Conservation (phyloP, 1,140 invertebrate species). For the Heliconius eleuchia region DNA sequence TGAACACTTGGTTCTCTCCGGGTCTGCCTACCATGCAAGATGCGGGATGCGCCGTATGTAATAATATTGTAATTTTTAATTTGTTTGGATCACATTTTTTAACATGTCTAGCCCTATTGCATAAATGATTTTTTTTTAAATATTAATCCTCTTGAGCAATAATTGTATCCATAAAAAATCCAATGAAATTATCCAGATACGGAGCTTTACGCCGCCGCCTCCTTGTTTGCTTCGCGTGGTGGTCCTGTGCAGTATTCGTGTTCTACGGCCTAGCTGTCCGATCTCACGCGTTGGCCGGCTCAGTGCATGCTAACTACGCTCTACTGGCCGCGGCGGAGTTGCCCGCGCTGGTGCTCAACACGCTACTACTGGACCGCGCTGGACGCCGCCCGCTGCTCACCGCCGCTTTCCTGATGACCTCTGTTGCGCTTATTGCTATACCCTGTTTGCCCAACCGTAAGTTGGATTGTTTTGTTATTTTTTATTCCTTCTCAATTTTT, state of each 20-base stretch:
- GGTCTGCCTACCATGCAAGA: too few relatives aligned
- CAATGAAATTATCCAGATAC: constrained; percentile 50
- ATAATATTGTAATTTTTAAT: too few relatives aligned
- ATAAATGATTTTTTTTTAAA: too few relatives aligned
- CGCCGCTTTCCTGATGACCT: constrained; percentile 60
- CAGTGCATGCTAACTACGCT: constrained; percentile 65
- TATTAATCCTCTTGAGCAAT: too few relatives aligned
- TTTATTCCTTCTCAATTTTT: too few relatives aligned
- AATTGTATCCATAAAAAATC: neutral
- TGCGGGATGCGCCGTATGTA: too few relatives aligned
- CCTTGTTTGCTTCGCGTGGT: constrained; percentile 68
- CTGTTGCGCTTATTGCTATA: constrained; percentile 55
- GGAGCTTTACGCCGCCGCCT: constrained; percentile 57
- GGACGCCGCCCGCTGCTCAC: constrained; percentile 64
- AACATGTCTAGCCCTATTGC: too few relatives aligned
- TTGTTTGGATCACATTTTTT: too few relatives aligned
- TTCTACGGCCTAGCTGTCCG: constrained; percentile 73
- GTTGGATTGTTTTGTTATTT: constrained; percentile 4
- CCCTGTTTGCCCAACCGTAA: constrained; percentile 56
- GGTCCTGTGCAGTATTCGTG: constrained; percentile 67
- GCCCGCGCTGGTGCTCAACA: constrained; percentile 63
- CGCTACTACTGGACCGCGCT: constrained; percentile 64
- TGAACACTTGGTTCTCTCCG: too few relatives aligned
- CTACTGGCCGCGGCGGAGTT: constrained; percentile 68
- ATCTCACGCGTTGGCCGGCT: constrained; percentile 60